Evolutionary conservation across 2,113 vertebrate genomes (phyloP).

Genomic region (Chaetura pelagica): DNA sequence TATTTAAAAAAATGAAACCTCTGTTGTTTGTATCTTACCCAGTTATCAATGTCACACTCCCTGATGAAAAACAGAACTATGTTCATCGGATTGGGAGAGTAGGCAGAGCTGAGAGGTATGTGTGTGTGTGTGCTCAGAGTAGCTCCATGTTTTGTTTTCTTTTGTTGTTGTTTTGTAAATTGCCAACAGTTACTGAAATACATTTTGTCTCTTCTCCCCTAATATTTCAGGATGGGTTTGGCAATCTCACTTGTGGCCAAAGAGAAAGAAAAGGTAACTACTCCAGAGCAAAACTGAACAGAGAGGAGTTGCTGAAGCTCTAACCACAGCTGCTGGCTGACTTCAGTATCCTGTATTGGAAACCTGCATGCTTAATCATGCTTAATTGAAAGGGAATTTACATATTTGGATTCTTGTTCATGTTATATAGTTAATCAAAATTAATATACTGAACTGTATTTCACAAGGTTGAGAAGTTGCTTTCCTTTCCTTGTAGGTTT

Average conservation of each 20-base stretch:
- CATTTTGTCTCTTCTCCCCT: background rate
- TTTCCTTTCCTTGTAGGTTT: conserved; percentile 82
- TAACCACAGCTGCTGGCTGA: background rate
- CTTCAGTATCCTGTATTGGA: background rate
- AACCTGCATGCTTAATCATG: background rate
- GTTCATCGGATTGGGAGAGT: conserved; percentile 97
- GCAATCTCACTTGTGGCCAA: conserved; percentile 95
- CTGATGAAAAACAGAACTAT: conserved; percentile 98
- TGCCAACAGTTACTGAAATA: background rate
- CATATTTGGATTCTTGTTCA: background rate
- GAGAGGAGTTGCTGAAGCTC: background rate
- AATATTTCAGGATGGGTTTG: conserved; percentile 90
- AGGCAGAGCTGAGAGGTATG: conserved; percentile 93
- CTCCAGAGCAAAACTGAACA: background rate
- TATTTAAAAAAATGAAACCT: background rate
- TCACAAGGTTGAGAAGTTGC: background rate
- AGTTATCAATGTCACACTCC: conserved; percentile 98
- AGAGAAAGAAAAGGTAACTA: conserved; percentile 95
- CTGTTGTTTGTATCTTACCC: background rate
- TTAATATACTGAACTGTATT: background rate
- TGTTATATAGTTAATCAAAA: background rate
- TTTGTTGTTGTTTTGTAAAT: background rate
- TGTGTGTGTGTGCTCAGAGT: background rate
- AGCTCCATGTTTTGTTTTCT: background rate
- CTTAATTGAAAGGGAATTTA: background rate